Conservation (phyloP, 2,113 vertebrate species). For the Amphiprion percula region DNA sequence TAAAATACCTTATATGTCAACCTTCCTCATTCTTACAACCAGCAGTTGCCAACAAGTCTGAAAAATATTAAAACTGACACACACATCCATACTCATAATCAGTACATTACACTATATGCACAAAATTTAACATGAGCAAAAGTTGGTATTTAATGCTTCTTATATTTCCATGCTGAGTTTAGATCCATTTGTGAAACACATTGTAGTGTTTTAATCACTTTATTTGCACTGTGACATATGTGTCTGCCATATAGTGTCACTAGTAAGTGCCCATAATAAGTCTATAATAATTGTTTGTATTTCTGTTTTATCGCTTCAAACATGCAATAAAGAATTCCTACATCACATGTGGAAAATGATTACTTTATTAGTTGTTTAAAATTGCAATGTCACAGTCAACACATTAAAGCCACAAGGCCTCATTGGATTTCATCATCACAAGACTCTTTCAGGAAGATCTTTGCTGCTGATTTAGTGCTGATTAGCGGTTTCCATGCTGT, state of each 20-base stretch:
- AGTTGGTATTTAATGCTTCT: no score
- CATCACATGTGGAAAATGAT: not conserved
- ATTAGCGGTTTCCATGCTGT: slow-evolving; percentile 17
- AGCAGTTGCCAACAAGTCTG: no score
- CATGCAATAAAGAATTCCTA: not conserved
- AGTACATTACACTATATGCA: no score
- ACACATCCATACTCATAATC: no score
- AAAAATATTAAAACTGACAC: no score
- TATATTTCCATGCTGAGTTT: no score
- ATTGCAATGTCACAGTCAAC: slow-evolving; percentile 27
- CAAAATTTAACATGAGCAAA: no score
- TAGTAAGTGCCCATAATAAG: not conserved
- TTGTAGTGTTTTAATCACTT: no score
- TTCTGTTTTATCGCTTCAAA: not conserved
- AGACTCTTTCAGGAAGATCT: slow-evolving; percentile 16
- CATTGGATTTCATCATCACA: slow-evolving; percentile 3
- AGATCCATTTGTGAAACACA: no score
- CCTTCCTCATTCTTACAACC: no score
- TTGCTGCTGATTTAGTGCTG: slow-evolving; percentile 31
- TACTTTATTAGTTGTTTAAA: slow-evolving; percentile 13
- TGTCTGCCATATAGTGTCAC: not conserved
- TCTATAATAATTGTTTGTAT: slow-evolving; percentile 1
- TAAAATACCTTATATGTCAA: no score
- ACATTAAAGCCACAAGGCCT: slow-evolving; percentile 7
- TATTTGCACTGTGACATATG: no score